Evolutionary conservation across 2,888 invertebrate genomes (phyloP).

Genomic region (Metalampra italica): DNA sequence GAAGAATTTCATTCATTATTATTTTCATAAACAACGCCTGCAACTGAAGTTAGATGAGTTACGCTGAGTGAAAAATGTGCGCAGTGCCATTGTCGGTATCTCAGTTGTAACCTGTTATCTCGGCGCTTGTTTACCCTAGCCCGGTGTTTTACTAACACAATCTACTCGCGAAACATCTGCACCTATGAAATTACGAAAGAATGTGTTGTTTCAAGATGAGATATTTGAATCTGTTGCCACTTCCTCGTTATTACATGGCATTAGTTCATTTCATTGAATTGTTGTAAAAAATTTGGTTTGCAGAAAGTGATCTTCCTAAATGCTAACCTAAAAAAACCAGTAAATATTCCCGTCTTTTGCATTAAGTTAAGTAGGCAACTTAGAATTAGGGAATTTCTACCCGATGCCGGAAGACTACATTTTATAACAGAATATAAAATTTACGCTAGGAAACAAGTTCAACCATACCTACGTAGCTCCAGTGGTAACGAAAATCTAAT

Average conservation of each 20-base stretch:
- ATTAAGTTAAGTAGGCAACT: too few species aligned
- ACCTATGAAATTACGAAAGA: conserved; percentile 40
- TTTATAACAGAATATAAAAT: too few species aligned
- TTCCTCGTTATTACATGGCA: conserved; percentile 19
- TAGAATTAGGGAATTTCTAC: too few species aligned
- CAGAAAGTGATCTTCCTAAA: too few species aligned
- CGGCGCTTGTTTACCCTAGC: conserved; percentile 46
- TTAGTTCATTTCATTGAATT: not conserved
- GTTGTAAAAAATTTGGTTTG: too few species aligned
- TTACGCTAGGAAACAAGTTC: too few species aligned
- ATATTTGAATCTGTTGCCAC: conserved; percentile 32
- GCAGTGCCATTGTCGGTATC: conserved; percentile 1
- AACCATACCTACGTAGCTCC: too few species aligned
- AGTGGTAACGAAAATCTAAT: too few species aligned
- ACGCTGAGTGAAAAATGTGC: not conserved
- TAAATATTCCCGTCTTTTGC: too few species aligned
- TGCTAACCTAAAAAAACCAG: too few species aligned
- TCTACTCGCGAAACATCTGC: conserved; percentile 25
- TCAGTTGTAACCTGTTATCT: conserved; percentile 39
- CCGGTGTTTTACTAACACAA: conserved; percentile 47
- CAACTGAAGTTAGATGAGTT: not conserved
- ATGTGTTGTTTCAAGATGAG: conserved; percentile 37
- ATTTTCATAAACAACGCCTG: not conserved
- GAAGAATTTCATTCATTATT: not conserved
- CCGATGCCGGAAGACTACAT: too few species aligned